Percentiles rank a stretch among this genome's conserved stretches.
Evolutionary conservation across 2,797 vertebrate species (phyloP).

Genomic region (Bradypus variegatus): DNA sequence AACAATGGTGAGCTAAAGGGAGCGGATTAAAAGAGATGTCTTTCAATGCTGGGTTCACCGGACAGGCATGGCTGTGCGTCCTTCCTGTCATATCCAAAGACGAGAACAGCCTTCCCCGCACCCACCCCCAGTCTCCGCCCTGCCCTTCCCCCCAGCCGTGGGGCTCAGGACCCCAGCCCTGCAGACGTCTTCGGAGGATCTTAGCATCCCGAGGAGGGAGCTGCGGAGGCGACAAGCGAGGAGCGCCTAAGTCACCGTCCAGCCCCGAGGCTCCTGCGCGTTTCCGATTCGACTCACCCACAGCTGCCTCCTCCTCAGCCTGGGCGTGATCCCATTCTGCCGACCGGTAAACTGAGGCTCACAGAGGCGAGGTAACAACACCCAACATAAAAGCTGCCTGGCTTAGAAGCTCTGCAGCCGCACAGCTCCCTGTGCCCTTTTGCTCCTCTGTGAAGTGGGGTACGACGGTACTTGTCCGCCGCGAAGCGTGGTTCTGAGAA

Average conservation of each 20-base stretch:
- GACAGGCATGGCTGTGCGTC: too few relatives aligned
- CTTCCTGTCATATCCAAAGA: too few relatives aligned
- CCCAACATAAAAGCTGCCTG: not conserved
- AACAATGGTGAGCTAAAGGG: too few relatives aligned
- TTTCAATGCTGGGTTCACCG: not conserved
- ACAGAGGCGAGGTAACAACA: accelerated
- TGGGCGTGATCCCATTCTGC: accelerated
- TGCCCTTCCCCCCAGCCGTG: not conserved
- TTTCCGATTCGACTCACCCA: not conserved
- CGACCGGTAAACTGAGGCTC: not conserved
- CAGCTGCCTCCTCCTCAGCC: not conserved
- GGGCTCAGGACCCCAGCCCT: not conserved
- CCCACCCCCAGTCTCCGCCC: not conserved
- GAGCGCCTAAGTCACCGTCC: not conserved
- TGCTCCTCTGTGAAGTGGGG: not conserved
- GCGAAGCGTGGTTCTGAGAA: not conserved
- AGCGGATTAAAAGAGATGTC: not conserved
- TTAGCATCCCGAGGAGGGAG: accelerated
- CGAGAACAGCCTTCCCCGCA: not conserved
- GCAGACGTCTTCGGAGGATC: accelerated
- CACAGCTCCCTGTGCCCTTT: not conserved
- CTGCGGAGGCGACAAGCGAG: accelerated
- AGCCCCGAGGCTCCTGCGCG: accelerated
- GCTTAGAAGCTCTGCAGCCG: not conserved
- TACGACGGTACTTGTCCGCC: accelerated